Evolutionary conservation across 2,888 invertebrate species (phyloP).

Genomic region (Choristoneura rosaceana): DNA sequence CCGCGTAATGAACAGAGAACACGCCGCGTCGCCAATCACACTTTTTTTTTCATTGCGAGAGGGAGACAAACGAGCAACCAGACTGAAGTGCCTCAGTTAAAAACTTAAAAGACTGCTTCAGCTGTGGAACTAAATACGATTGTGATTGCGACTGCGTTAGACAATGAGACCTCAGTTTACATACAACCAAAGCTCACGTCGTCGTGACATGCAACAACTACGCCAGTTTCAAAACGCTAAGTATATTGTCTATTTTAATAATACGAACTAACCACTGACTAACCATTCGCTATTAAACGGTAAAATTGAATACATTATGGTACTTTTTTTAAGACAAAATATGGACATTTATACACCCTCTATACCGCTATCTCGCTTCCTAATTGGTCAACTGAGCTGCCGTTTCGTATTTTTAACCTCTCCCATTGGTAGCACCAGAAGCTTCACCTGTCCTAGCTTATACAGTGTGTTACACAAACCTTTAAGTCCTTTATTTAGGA

Average conservation of each 20-base stretch:
- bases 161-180: too few species aligned
- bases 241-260: neutral
- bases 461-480: neutral
- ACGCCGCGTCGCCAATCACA: too few species aligned
- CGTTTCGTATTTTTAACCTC: neutral
- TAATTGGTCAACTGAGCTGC: slow-evolving; percentile 21
- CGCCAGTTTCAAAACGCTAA: neutral
- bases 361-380: slow-evolving; percentile 2
- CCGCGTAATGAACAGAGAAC: too few species aligned
- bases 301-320: slow-evolving; percentile 37
- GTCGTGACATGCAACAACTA: neutral
- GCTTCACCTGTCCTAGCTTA: neutral
- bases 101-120: too few species aligned
- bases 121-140: too few species aligned
- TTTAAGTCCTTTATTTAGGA: neutral
- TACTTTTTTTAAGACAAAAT: slow-evolving; percentile 22
- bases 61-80: too few species aligned
- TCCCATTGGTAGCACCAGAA: neutral
- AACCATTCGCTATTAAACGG: slow-evolving; percentile 16
- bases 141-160: too few species aligned
- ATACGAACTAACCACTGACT: slow-evolving; percentile 16
- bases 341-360: slow-evolving; percentile 33
- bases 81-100: too few species aligned
- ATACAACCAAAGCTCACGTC: neutral
- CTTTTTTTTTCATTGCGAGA: too few species aligned